These are phyloP conservation scores for Cirrhinus mrigala DNA, from an alignment of 2,797 vertebrate genomes.

Conservation along the genomic window DNA sequence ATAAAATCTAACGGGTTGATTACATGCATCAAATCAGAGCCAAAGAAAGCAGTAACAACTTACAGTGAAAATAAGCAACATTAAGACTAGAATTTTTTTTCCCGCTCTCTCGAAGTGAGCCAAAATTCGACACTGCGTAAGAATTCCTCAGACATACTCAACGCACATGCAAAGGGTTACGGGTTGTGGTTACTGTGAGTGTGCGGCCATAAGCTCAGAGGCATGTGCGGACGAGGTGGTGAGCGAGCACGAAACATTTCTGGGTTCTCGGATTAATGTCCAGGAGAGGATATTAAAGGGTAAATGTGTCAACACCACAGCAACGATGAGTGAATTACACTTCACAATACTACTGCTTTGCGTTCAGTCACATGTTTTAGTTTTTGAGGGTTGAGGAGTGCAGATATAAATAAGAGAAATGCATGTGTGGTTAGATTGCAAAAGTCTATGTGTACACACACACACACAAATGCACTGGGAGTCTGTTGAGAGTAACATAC, in stretches of 20 bases:
- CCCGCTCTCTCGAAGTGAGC: neutral
- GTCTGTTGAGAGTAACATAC: constrained; percentile 15
- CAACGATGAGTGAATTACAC: constrained; percentile 50
- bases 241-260: constrained; percentile 44
- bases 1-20: constrained; percentile 49
- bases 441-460: neutral
- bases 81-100: neutral
- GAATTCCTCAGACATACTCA: constrained; percentile 32
- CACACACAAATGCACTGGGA: neutral
- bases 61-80: constrained; percentile 43
- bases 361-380: constrained; percentile 10
- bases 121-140: constrained; percentile 28
- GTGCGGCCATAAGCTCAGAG: constrained; percentile 30
- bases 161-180: constrained; percentile 13
- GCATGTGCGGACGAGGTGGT: constrained; percentile 56
- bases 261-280: constrained; percentile 58
- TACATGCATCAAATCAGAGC: constrained; percentile 30
- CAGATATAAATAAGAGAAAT: constrained; percentile 12
- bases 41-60: constrained; percentile 48
- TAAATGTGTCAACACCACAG: constrained; percentile 49
- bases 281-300: constrained; percentile 54
- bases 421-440: neutral
- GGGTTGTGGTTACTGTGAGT: constrained; percentile 35
- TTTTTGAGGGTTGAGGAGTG: constrained; percentile 27
- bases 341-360: neutral